These are phyloP conservation scores for Macropus fuliginosus DNA, from an alignment of 2,797 vertebrate genomes.

Conservation along the genomic window DNA sequence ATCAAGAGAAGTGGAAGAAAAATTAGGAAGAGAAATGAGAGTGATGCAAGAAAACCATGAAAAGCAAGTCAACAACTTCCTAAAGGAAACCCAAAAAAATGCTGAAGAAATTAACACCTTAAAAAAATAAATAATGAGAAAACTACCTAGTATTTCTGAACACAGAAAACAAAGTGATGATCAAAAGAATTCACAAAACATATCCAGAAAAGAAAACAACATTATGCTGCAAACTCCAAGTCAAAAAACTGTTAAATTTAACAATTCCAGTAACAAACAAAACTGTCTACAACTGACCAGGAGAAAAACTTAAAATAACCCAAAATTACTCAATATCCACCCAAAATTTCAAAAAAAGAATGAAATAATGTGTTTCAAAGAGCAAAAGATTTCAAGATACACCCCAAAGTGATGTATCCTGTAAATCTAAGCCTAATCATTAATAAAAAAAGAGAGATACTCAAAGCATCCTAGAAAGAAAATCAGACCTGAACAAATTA, in stretches of 20 bases:
- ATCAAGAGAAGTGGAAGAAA: too few relatives aligned
- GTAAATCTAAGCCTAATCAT: not conserved
- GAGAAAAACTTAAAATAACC: not conserved
- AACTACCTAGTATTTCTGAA: not conserved
- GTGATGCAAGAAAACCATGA: too few relatives aligned
- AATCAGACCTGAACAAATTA: not conserved
- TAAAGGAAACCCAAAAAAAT: too few relatives aligned
- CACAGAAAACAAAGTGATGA: not conserved
- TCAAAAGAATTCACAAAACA: not conserved
- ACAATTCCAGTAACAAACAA: not conserved
- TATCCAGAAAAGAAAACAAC: not conserved
- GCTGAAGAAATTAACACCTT: too few relatives aligned
- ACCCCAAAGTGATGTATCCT: not conserved
- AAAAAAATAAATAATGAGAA: not conserved
- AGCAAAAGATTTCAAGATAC: not conserved
- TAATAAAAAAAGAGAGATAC: not conserved
- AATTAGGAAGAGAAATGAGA: too few relatives aligned
- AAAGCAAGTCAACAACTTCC: too few relatives aligned
- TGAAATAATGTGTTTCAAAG: not conserved
- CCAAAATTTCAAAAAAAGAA: not conserved
- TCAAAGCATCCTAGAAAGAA: not conserved
- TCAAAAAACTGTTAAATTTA: not conserved
- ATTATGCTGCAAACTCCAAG: not conserved
- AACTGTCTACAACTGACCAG: not conserved
- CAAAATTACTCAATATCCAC: not conserved